phyloP scores from a whole-genome alignment of 2,797 vertebrate species.

The Glossophaga mutica region DNA sequence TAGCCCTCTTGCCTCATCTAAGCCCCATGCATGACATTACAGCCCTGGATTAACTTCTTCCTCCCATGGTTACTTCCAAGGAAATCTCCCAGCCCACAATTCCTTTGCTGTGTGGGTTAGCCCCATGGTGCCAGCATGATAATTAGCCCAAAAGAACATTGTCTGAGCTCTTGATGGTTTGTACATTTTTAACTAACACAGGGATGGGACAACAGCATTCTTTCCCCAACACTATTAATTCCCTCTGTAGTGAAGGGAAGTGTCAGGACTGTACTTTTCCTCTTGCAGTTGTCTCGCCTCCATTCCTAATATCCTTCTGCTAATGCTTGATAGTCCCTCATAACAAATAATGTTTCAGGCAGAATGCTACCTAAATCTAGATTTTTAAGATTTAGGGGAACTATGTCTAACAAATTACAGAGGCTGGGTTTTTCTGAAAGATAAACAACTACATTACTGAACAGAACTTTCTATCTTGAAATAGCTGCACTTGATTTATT shows the following conservation, averaged over 20 bases:
- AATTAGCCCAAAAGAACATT: not conserved
- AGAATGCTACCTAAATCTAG: not conserved
- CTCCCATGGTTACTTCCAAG: not conserved
- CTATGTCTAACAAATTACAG: not conserved
- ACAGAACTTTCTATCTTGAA: not conserved
- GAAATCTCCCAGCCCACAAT: not conserved
- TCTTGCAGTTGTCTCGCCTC: not conserved
- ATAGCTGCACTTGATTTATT: not conserved
- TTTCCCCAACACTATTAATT: not conserved
- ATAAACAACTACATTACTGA: not conserved
- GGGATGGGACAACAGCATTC: not conserved
- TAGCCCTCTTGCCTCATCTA: not conserved
- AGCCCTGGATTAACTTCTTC: not conserved
- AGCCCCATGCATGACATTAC: not conserved
- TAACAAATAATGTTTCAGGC: not conserved
- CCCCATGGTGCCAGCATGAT: not conserved
- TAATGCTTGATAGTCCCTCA: not conserved
- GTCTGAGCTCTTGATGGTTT: not conserved
- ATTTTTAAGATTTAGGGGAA: not conserved
- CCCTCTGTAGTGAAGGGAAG: not conserved
- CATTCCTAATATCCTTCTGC: not conserved
- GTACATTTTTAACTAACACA: not conserved
- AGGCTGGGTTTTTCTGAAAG: not conserved
- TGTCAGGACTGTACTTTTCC: not conserved
- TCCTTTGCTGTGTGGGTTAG: not conserved